Evolutionary conservation across 2,113 vertebrate species (phyloP), one percentile per base, ranked within the genome.

Genomic region (Scortum barcoo): DNA sequence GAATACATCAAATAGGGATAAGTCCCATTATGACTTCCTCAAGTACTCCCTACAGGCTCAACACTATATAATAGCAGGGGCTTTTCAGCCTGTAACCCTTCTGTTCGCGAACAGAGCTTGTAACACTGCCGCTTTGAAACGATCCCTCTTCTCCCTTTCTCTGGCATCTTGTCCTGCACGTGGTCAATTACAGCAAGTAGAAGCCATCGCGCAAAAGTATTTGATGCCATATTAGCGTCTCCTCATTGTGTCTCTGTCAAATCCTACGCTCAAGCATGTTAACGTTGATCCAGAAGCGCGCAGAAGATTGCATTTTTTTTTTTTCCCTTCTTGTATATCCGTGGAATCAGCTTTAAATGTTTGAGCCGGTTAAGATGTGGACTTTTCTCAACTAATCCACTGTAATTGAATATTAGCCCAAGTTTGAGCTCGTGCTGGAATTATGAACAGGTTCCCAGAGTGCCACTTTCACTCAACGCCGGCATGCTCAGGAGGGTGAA

Each of bases 371-470:
- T 89, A 86, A 91, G 89, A 89, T 91, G 89, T 85, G 72, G 87
- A 89, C 76, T 85, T 90, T 88, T 85, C 73, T 72, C 75, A 78
- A 71, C 86, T 94, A 94, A 94, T 94, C 93, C 91, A 66, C 56
- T 70, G 84, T 92, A 95, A 95, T 94, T 94, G 92, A 94, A 94
- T 94, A 95, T 94, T 94, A 93, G 81, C 83, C 82, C 72, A 85
- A 87, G 80, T 94, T 93, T 91, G 73, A 93, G 89, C 88, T 88
- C 20, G 20, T 83, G 85, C 88, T 58, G 48, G 84, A 94, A 93
- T 91, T 92, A 88, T 86, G 81, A 77, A 85, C 77, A 71, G 87
- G 85, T 91, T 90, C 89, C 82, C 67, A 44, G 62, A 79, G 82
- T 78, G 68, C 54, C 81, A 84, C 82, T 91, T 84, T 88, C 72